A percentile compares a stretch with the other conserved stretches of the same genome.
These are phyloP conservation scores for Austrofundulus limnaeus DNA, from an alignment of 2,113 vertebrate genomes.

Conservation along the genomic window DNA sequence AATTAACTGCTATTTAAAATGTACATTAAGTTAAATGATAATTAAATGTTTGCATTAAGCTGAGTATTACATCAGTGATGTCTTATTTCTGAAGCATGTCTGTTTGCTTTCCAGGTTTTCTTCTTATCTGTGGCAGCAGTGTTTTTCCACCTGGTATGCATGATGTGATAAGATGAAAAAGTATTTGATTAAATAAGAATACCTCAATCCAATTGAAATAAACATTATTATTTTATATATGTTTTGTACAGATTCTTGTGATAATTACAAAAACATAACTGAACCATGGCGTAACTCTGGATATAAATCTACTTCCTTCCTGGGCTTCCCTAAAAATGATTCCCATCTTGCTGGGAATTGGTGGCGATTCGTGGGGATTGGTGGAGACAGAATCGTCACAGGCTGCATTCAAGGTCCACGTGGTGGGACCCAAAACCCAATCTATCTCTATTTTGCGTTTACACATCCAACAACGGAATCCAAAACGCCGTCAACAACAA, in stretches of 20 bases:
- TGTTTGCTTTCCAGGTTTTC: slow-evolving; percentile 30
- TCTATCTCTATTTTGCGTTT: not conserved
- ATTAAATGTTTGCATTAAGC: too few relatives aligned
- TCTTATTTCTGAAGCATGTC: too few relatives aligned
- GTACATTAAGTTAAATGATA: too few relatives aligned
- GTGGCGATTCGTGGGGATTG: slow-evolving; percentile 58
- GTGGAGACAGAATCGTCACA: slow-evolving; percentile 39
- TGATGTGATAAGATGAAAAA: not conserved
- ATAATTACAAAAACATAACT: slow-evolving; percentile 27
- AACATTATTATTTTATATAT: not conserved
- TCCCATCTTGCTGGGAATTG: accelerated
- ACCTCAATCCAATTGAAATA: too few relatives aligned
- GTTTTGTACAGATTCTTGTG: slow-evolving; percentile 29
- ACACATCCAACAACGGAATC: slow-evolving; percentile 9
- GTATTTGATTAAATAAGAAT: too few relatives aligned
- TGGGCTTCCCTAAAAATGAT: slow-evolving; percentile 19
- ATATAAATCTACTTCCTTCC: not conserved
- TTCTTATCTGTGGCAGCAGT: slow-evolving; percentile 19
- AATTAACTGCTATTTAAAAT: too few relatives aligned
- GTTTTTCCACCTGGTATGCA: slow-evolving; percentile 41
- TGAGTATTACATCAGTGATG: too few relatives aligned
- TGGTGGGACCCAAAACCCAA: not conserved
- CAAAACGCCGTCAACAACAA: not conserved
- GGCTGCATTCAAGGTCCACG: accelerated
- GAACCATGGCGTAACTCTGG: slow-evolving; percentile 55